phyloP scores from a whole-genome alignment of 2,888 invertebrate species.

The Drosophila demipolita region DNA sequence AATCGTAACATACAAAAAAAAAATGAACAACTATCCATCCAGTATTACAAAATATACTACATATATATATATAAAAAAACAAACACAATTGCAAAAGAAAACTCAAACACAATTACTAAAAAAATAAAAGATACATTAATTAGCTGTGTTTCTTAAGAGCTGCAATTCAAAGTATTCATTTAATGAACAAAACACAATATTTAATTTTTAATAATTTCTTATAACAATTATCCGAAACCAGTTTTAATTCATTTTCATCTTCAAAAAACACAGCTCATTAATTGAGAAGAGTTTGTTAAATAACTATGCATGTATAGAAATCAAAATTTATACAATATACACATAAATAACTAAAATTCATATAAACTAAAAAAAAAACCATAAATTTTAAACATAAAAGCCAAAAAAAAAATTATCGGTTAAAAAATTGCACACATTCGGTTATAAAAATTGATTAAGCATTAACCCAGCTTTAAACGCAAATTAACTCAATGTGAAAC shows the following conservation, averaged over 20 bases:
- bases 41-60: conserved; percentile 32
- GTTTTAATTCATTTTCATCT: background rate
- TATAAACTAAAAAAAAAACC: conserved; percentile 13
- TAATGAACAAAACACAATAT: background rate
- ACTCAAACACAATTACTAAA: conserved; percentile 12
- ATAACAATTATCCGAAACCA: background rate
- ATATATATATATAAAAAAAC: conserved; percentile 1
- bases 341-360: conserved; percentile 17
- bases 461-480: conserved; percentile 6
- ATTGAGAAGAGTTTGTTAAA: conserved; percentile 2
- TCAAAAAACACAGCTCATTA: conserved; percentile 21
- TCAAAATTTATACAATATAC: conserved; percentile 8
- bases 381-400: conserved; percentile 2
- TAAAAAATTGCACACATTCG: conserved; percentile 22
- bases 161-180: background rate
- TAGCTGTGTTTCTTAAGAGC: conserved; percentile 13
- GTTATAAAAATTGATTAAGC: conserved; percentile 25
- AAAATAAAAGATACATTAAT: background rate
- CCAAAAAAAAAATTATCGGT: conserved; percentile 4
- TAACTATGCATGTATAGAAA: conserved; percentile 30
- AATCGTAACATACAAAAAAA: conserved; percentile 32
- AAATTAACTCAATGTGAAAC: background rate
- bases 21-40: conserved; percentile 55
- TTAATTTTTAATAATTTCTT: background rate
- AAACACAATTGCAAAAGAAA: conserved; percentile 16